Percentiles rank a stretch among this genome's conserved stretches.
phyloP scores from a whole-genome alignment of 2,113 vertebrate genomes.

The Cololabis saira region DNA sequence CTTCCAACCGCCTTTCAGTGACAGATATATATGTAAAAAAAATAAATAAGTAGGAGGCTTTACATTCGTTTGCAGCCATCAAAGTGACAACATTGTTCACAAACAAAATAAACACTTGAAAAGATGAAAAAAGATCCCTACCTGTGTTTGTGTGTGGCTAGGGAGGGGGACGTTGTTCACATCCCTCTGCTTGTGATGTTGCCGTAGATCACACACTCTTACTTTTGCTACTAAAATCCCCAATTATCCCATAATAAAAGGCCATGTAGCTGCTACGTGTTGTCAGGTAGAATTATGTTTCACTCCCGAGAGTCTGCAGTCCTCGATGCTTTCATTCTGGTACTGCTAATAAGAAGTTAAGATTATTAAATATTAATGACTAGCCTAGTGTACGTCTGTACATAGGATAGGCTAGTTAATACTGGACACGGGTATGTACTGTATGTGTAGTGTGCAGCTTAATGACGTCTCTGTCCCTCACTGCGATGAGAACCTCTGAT shows the following conservation, averaged over 20 bases:
- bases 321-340: slow-evolving; percentile 65
- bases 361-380: slow-evolving; percentile 66
- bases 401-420: not conserved
- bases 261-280: slow-evolving; percentile 53
- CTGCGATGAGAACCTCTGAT: slow-evolving; percentile 49
- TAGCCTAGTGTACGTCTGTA: slow-evolving; percentile 27
- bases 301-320: slow-evolving; percentile 51
- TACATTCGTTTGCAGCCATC: slow-evolving; percentile 65
- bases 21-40: slow-evolving; percentile 9
- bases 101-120: too few species aligned
- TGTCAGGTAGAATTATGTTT: slow-evolving; percentile 66
- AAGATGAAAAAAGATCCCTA: too few species aligned
- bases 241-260: slow-evolving; percentile 61
- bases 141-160: not conserved
- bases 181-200: slow-evolving; percentile 24
- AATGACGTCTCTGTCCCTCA: slow-evolving; percentile 42
- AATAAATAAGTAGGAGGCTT: slow-evolving; percentile 49
- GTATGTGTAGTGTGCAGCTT: slow-evolving; percentile 25
- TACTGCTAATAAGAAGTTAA: slow-evolving; percentile 70
- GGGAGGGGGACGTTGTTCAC: slow-evolving; percentile 5
- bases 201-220: slow-evolving; percentile 34
- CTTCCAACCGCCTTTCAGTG: slow-evolving; percentile 52
- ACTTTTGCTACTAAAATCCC: slow-evolving; percentile 46
- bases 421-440: not conserved
- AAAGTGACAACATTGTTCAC: slow-evolving; percentile 46